Evolutionary conservation across 35 echinoderm and acorn worm genomes (phyloP).

Genomic region (Ptychodera flava): DNA sequence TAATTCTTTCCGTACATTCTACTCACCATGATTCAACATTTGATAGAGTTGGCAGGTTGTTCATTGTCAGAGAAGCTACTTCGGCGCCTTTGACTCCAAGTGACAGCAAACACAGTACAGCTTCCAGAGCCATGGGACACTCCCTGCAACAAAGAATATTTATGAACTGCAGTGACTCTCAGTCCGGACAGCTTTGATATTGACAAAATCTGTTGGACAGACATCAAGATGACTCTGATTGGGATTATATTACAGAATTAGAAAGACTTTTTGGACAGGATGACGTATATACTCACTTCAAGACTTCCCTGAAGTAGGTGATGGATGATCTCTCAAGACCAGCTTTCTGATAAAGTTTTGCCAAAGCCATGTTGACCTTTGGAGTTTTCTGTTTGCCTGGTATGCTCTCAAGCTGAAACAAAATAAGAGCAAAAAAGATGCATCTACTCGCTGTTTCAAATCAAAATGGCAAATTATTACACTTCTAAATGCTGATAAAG

Average conservation of each 20-base stretch:
- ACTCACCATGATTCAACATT: conserved; percentile 94
- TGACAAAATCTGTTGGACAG: no score
- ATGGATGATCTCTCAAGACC: conserved; percentile 80
- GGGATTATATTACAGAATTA: no score
- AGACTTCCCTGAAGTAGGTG: conserved; percentile 86
- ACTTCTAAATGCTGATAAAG: no score
- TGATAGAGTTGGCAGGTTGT: conserved; percentile 53
- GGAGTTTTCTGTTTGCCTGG: conserved; percentile 87
- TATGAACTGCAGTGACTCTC: no score
- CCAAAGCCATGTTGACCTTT: conserved; percentile 97
- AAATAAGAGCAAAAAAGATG: no score
- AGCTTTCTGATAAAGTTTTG: conserved; percentile 87
- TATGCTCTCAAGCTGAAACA: conserved; percentile 78
- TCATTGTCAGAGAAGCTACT: conserved; percentile 69
- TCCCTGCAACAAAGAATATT: conserved; percentile 54
- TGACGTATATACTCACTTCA: no score
- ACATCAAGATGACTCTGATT: no score
- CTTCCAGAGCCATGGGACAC: conserved; percentile 72
- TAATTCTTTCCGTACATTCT: no score
- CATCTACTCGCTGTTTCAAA: no score
- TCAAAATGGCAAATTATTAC: no score
- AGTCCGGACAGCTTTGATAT: no score
- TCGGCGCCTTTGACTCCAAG: conserved; percentile 90
- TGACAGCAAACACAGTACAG: conserved; percentile 67
- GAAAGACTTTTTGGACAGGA: no score